Evolutionary conservation across 1,140 invertebrate species (phyloP), one percentile per base, ranked within the genome.

Genomic region (Lucilia cuprina): DNA sequence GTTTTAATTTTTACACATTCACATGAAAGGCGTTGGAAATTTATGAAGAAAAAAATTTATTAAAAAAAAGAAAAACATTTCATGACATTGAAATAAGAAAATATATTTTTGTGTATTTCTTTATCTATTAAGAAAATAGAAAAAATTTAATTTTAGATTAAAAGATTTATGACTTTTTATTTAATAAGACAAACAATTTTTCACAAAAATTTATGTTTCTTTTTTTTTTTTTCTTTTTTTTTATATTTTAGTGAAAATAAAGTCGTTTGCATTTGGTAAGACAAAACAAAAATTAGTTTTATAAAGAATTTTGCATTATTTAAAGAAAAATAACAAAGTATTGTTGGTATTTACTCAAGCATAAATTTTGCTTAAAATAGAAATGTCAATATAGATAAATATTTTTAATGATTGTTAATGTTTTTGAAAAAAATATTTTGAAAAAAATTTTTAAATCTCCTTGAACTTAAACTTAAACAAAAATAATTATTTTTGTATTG

Each of bases 401-500:
- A 70, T 70, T 19, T n/a, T 25, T 25, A 70, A 10, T 21, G 19
- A 60, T 9, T 65, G 19, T 65, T 17, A n/a, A 2, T 19, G 8
- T 19, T n/a, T 19, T 65, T 19, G 5, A 65, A 65, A 70, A 2
- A 70, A 70, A 21, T 65, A 19, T 55, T 55, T 55, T 12, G 7
- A 14, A 10, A 55, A 55, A 55, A 12, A 25, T 25, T 70, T 21
- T 0, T 70, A 19, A 70, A 70, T 70, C 25, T 70, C 65, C 65
- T 70, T 70, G 65, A 70, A 70, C 65, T 70, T 70, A 19, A 70
- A 70, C n/a, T 70, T 21, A 70, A 70, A 70, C 65, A 70, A 70
- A 70, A 14, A 7, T 0, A 30, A 30, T 30, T 30, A 2, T 30
- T 3, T 30, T 30, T 30, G 25, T 30, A 30, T 30, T 30, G 25